Evolutionary conservation across 64 coral and sea anemone species (phyloP).

Genomic region (Hydrozoanthus tunicans): DNA sequence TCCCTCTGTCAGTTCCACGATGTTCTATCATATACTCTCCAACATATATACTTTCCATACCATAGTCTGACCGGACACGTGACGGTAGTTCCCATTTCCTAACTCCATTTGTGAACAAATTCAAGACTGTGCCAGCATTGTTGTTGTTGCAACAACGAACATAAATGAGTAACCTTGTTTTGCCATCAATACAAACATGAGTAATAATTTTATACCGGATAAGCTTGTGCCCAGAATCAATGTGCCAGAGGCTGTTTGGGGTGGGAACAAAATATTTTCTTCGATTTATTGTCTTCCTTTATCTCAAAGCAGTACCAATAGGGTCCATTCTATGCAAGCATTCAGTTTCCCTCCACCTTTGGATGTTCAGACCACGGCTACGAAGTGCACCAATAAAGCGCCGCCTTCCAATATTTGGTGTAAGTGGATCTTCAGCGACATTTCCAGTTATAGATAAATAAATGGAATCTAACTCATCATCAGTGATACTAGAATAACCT

Average conservation of each 20-base stretch:
- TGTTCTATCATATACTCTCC: constrained; percentile 68
- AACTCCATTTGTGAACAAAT: too few species aligned
- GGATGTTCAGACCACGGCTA: constrained; percentile 60
- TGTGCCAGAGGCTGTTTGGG: constrained; percentile 83
- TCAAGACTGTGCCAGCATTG: too few species aligned
- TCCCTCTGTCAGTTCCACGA: constrained; percentile 61
- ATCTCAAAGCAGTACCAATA: constrained; percentile 71
- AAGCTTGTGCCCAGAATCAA: constrained; percentile 68
- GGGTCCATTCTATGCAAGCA: constrained; percentile 66
- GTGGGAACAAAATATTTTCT: constrained; percentile 85
- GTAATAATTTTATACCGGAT: constrained; percentile 35
- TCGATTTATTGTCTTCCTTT: constrained; percentile 69
- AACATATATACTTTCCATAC: constrained; percentile 70
- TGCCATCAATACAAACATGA: too few species aligned
- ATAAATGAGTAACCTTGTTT: too few species aligned
- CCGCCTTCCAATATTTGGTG: constrained; percentile 67
- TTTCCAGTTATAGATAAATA: constrained; percentile 35
- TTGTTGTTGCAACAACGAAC: too few species aligned
- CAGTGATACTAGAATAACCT: constrained; percentile 49
- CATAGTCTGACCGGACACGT: constrained; percentile 69
- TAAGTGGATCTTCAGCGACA: constrained; percentile 41
- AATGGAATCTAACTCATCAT: constrained; percentile 73
- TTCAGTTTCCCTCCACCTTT: constrained; percentile 77
- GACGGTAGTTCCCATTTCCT: constrained; percentile 47
- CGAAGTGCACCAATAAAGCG: constrained; percentile 67